phyloP scores from a whole-genome alignment of 2,888 invertebrate genomes.

The Drosophila nr. medialis region DNA sequence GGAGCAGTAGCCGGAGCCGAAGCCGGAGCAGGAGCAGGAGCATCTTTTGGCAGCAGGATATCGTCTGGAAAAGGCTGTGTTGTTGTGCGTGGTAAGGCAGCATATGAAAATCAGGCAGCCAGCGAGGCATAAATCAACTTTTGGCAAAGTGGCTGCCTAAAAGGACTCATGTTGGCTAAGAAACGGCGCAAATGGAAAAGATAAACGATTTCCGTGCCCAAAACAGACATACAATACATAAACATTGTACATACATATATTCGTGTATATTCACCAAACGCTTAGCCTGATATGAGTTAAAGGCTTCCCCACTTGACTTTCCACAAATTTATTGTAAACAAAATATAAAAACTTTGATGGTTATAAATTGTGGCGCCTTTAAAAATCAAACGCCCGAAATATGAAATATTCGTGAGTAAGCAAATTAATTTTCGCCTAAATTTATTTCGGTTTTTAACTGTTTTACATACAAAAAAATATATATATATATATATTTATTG shows the following conservation, averaged over 20 bases:
- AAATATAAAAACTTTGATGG: neutral
- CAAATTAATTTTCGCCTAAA: neutral
- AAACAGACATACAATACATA: conserved; percentile 2
- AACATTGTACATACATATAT: neutral
- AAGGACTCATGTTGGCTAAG: conserved; percentile 31
- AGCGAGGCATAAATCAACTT: conserved; percentile 62
- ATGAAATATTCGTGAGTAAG: neutral
- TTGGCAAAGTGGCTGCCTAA: conserved; percentile 55
- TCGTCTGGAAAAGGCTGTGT: conserved; percentile 47
- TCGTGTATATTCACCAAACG: neutral
- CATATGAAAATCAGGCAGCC: conserved; percentile 55
- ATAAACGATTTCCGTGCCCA: conserved; percentile 58
- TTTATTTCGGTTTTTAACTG: neutral
- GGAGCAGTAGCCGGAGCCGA: conserved; percentile 7
- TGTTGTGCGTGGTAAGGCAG: conserved; percentile 35
- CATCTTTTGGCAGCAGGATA: conserved; percentile 31
- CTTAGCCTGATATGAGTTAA: neutral
- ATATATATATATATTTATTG: accelerated
- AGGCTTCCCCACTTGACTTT: neutral
- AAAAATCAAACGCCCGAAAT: neutral
- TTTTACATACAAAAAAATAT: neutral
- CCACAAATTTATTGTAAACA: neutral
- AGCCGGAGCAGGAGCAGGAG: neutral
- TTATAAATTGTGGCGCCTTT: neutral
- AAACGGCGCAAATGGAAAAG: conserved; percentile 38